Percentiles rank a stretch among this genome's conserved stretches.
Evolutionary conservation across 1,140 invertebrate genomes (phyloP).

Genomic region (Chrysoperla carnea): DNA sequence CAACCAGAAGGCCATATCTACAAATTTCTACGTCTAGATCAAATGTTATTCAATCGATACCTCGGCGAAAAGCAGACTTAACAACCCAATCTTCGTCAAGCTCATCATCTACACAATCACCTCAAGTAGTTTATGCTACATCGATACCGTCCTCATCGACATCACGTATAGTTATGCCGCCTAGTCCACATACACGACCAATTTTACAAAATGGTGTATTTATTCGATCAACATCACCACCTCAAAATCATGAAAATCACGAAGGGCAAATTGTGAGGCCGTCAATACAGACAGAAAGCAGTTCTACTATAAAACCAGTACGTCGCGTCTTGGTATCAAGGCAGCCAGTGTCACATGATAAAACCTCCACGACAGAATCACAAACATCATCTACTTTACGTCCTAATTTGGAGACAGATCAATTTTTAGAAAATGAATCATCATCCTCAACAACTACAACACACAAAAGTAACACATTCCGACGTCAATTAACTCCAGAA

Average conservation of each 20-base stretch:
- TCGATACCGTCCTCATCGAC: slow-evolving; percentile 7
- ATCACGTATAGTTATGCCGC: not conserved
- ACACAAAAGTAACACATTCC: slow-evolving; percentile 25
- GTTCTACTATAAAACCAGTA: slow-evolving; percentile 9
- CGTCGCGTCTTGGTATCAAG: slow-evolving; percentile 10
- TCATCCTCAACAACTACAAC: slow-evolving; percentile 13
- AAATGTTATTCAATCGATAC: slow-evolving; percentile 40
- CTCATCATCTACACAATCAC: slow-evolving; percentile 6
- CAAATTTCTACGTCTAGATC: slow-evolving; percentile 26
- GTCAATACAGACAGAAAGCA: slow-evolving; percentile 6
- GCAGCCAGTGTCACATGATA: slow-evolving; percentile 9
- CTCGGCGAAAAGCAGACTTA: slow-evolving; percentile 22
- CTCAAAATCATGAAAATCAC: not conserved
- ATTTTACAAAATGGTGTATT: slow-evolving; percentile 10
- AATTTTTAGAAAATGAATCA: slow-evolving; percentile 21
- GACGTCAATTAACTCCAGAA: slow-evolving; percentile 34
- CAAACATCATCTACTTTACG: slow-evolving; percentile 21
- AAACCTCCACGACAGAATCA: not conserved
- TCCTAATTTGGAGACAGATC: slow-evolving; percentile 23
- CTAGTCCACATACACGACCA: slow-evolving; percentile 4
- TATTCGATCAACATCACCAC: slow-evolving; percentile 2
- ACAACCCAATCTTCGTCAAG: slow-evolving; percentile 14
- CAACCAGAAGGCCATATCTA: slow-evolving; percentile 18
- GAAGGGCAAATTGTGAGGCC: slow-evolving; percentile 18
- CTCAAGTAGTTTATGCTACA: slow-evolving; percentile 11